These are phyloP conservation scores for Brachionus rotundiformis DNA, from an alignment of 1,140 invertebrate genomes.

Conservation along the genomic window DNA sequence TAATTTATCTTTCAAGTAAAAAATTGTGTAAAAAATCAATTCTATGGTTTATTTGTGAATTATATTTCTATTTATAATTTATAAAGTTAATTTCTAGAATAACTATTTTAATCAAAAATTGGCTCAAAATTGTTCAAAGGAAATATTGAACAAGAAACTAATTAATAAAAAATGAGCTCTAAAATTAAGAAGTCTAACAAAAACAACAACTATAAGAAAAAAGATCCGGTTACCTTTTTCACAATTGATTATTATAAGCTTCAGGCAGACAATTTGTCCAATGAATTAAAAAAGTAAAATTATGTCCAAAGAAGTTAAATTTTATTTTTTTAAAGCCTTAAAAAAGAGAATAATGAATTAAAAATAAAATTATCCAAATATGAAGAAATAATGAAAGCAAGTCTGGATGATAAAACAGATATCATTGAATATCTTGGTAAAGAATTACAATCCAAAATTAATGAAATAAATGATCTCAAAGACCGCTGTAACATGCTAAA, in stretches of 20 bases:
- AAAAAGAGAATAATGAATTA: not conserved
- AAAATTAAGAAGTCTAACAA: not conserved
- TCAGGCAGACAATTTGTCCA: not conserved
- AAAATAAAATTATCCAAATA: not conserved
- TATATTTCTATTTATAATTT: no score
- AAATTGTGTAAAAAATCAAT: no score
- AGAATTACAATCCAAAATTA: not conserved
- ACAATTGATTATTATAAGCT: conserved; percentile 36
- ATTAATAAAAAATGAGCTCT: not conserved
- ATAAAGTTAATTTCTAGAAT: no score
- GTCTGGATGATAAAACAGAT: conserved; percentile 18
- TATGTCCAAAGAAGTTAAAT: not conserved
- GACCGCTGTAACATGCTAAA: not conserved
- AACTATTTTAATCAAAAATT: no score
- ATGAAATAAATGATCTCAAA: conserved; percentile 23
- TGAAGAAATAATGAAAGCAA: conserved; percentile 28
- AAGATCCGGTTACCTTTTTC: not conserved
- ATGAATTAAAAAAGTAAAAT: not conserved
- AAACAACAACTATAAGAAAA: conserved; percentile 20
- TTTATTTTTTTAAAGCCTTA: not conserved
- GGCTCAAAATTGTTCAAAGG: no score
- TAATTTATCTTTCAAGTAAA: no score
- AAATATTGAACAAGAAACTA: no score
- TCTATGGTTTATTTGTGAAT: no score
- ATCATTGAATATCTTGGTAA: conserved; percentile 29